Base-by-base conservation (phyloP, 2,888 invertebrate species). In the Pachliopta kotzebuea region DNA sequence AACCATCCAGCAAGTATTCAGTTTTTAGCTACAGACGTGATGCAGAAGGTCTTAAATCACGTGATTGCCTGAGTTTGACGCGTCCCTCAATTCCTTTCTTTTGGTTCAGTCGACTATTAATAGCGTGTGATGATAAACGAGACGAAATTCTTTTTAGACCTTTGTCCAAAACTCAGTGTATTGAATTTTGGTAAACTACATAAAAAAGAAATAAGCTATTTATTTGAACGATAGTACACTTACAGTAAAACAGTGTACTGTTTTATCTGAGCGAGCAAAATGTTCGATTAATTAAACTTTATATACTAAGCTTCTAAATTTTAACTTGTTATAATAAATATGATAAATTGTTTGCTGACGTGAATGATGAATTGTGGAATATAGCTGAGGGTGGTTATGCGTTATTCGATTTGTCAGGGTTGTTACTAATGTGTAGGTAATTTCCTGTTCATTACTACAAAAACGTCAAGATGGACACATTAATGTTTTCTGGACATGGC, bases 121-220 rank as follows among this genome's bases (percentile, higher is more conserved):
- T 14, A 62, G 42, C 18, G 21, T 31, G 18, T 21, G 55, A 60
- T 59, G 56, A 64, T 64, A 56, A 60, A 64, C 60, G 59, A 63
- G 31, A 14, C n/a, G 45, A 54, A n/a, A 26, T 14, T 37, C 14
- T 11, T 37, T 37, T 9, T 3, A 37, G 37, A 11, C 14, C 1
- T 31, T 37, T 37, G 14, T 14, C 11, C 14, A 37, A 37, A 37
- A 37, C 11, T 11, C 37, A 14, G 14, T 31, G 8, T 37, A 37
- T 14, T 14, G 14, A 1, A 14, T 11, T 14, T 14, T 4, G 37
- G 14, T 26, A 37, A 37, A 11, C 4, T 14, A 14, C 14, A 37
- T 37, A 11, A 11, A 37, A 37, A 37, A 3, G 14, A 14, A 37
- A 37, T 37, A 37, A 11, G 0, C 11, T 9, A 37, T 37, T 37